Conservation (phyloP, 92 coral and sea anemone genomes). For the Porites lobata region DNA sequence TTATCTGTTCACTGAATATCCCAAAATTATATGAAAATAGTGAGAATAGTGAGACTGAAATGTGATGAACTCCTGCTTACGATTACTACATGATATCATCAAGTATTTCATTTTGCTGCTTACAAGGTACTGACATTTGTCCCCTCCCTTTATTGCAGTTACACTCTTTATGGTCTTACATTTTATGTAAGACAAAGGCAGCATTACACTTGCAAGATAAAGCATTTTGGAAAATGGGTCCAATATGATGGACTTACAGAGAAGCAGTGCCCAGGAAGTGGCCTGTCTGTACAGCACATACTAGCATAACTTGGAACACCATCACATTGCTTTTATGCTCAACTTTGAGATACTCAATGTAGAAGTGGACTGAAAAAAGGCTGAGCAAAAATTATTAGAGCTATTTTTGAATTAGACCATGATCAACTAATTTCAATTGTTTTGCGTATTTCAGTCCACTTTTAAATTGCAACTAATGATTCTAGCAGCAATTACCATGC, state of each 20-base stretch:
- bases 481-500: too few relatives aligned
- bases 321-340: slow-evolving; percentile 61
- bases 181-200: too few relatives aligned
- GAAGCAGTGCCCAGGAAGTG: slow-evolving; percentile 52
- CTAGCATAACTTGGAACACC: slow-evolving; percentile 43
- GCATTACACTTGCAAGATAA: slow-evolving; percentile 31
- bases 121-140: slow-evolving; percentile 1
- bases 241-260: slow-evolving; percentile 45
- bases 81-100: slow-evolving; percentile 17
- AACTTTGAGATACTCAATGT: too few relatives aligned
- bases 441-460: slow-evolving; percentile 32
- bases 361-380: too few relatives aligned
- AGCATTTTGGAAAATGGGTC: slow-evolving; percentile 41
- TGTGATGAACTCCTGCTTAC: slow-evolving; percentile 3
- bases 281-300: slow-evolving; percentile 43
- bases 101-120: slow-evolving; percentile 2
- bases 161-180: slow-evolving; percentile 36
- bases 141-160: slow-evolving; percentile 28
- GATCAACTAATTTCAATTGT: slow-evolving; percentile 56
- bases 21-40: slow-evolving; percentile 14
- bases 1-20: slow-evolving; percentile 14
- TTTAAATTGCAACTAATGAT: too few relatives aligned
- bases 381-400: slow-evolving; percentile 44
- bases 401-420: neutral
- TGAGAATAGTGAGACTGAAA: slow-evolving; percentile 1